Base-by-base conservation (phyloP, 2,888 invertebrate species). In the Agelastica alni region DNA sequence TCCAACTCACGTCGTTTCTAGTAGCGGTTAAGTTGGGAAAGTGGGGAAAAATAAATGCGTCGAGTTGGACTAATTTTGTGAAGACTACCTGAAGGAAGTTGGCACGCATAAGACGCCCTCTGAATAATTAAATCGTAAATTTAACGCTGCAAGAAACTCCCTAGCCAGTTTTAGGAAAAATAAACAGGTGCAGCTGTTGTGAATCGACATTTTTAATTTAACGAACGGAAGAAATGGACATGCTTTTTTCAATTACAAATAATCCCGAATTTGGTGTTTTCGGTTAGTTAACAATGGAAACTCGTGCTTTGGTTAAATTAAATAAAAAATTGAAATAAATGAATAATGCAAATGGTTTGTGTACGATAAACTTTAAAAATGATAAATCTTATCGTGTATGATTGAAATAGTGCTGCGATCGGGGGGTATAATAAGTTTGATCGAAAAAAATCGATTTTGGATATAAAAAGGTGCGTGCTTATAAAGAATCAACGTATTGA, bases 11-110 rank as follows among this genome's bases (percentile, higher is more conserved):
- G 34, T 36, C 22, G 9, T 20, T 46, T 14, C 17, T 16, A 12
- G n/a, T n/a, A n/a, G 47, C 37, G 47, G 47, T 47, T 47, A 17
- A 14, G 16, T 6, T 20, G 17, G n/a, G 37, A 39, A 39, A 20
- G 10, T 2, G 13, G 6, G 20, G 37, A 39, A 20, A 39, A 16
- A 39, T 10, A 20, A 39, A 18, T 39, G 37, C 37, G 37, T 20
- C 12, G 12, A 39, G 12, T 10, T 3, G 10, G 12, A 39, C 37
- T 36, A 36, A 36, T 36, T 36, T 36, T 36, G 7, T n/a, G 6
- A n/a, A 16, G 2, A 14, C 17, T 12, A 39, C 37, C 37, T 39
- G 37, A 3, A 39, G 20, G 37, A 39, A 20, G 17, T 39, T 4
- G 18, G 37, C 10, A 18, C 37, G 10, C 37, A 39, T 39, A 18